Base-by-base conservation (phyloP, 2,888 invertebrate species). In the Dicycla oo region DNA sequence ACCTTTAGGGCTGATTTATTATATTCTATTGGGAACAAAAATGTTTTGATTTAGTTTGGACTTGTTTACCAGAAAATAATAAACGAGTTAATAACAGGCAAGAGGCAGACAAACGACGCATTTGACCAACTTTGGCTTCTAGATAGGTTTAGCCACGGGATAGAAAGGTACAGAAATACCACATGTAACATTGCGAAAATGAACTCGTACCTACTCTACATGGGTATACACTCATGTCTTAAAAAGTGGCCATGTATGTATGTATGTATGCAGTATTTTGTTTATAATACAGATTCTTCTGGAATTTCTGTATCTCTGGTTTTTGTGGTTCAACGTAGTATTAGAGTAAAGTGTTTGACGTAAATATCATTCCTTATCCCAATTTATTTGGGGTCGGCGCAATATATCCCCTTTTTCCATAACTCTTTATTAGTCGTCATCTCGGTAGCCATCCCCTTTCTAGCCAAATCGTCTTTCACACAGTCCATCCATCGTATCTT, bases 1-100 rank as follows among this genome's bases (percentile, higher is more conserved):
- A 78, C 66, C 79, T 82, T 60, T 49, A 49, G 51, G 64, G 53
- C 45, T 30, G 56, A 68, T 68, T 64, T 66, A 34, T 70, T 68
- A n/a, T 57, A 65, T 75, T 70, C 30, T 76, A 65, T 78, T 70
- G 20, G 45, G 64, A 69, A 64, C 56, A 34, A 67, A 56, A 63
- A 57, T 71, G 20, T 82, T 67, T 60, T 64, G 54, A 63, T 70
- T 67, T 26, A 45, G 58, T 81, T 61, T 26, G 72, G 67, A 61
- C 38, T 67, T 67, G 66, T 45, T 79, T 53, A n/a, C 18, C 49
- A 51, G 30, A 65, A 51, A 71, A 63, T 1, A 40, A 30, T 49
- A 54, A 75, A 57, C 26, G 26, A 65, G 67, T 77, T 70, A 10
- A 15, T 38, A 80, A 40, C 38, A 34, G 23, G 18, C 47, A 54